Percentiles rank a stretch among this genome's conserved stretches.
Evolutionary conservation across 2,888 invertebrate genomes (phyloP).

Genomic region (Onthophagus sagittarius): DNA sequence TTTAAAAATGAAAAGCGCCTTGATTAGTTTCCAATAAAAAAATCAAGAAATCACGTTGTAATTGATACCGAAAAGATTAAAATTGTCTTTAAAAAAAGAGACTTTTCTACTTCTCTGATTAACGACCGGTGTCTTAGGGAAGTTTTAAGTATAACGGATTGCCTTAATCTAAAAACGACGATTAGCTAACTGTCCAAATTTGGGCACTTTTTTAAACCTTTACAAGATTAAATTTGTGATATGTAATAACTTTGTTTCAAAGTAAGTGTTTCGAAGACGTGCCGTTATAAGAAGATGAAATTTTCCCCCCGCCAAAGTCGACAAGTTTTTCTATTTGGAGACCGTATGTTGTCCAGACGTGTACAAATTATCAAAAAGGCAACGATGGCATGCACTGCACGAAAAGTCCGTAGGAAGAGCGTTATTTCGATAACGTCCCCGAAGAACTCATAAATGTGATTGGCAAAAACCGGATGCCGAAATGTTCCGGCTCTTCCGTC

Average conservation of each 20-base stretch:
- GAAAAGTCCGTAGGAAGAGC: too few species aligned
- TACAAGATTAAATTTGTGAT: not conserved
- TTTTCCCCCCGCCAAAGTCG: not conserved
- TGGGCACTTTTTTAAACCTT: not conserved
- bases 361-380: not conserved
- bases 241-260: not conserved
- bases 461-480: not conserved
- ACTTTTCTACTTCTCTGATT: not conserved
- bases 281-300: too few species aligned
- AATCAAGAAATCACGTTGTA: too few species aligned
- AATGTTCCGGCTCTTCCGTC: not conserved
- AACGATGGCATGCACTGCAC: not conserved
- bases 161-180: constrained; percentile 36
- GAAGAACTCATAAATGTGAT: not conserved
- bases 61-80: too few species aligned
- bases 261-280: too few species aligned
- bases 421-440: not conserved
- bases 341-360: not conserved
- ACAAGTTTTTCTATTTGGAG: not conserved
- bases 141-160: not conserved
- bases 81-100: not conserved
- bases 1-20: too few species aligned
- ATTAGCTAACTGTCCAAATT: constrained; percentile 26
- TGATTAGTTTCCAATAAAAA: too few species aligned
- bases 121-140: not conserved